These are phyloP conservation scores for Electrona antarctica DNA, from an alignment of 2,113 vertebrate species.

Conservation along the genomic window DNA sequence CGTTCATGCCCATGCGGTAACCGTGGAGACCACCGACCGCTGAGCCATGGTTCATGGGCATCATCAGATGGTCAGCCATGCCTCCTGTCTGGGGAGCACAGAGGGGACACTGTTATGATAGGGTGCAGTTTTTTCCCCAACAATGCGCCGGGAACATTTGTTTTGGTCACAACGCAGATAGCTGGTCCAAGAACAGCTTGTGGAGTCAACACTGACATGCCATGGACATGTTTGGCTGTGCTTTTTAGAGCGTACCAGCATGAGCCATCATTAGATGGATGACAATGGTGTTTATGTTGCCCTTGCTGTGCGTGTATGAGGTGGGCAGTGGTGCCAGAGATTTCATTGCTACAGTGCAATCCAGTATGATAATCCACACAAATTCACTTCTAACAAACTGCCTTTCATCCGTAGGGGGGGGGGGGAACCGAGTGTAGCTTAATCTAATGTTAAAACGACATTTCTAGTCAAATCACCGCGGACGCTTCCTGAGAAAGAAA, in stretches of 20 bases:
- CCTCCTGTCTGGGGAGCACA: slow-evolving; percentile 61
- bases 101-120: slow-evolving; percentile 44
- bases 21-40: slow-evolving; percentile 82
- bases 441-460: slow-evolving; percentile 20
- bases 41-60: slow-evolving; percentile 88
- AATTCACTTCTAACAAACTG: slow-evolving; percentile 4
- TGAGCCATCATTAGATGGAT: neutral
- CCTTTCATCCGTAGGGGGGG: slow-evolving; percentile 5
- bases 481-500: slow-evolving; percentile 40
- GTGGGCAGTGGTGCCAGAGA: neutral
- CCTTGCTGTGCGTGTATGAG: neutral
- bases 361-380: neutral
- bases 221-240: neutral
- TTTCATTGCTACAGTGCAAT: slow-evolving; percentile 12
- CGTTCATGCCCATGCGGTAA: slow-evolving; percentile 87
- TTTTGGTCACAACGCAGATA: slow-evolving; percentile 1
- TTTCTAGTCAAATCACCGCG: slow-evolving; percentile 30
- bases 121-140: slow-evolving; percentile 1
- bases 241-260: neutral
- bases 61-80: slow-evolving; percentile 96
- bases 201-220: neutral
- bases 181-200: neutral
- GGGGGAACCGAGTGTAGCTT: neutral
- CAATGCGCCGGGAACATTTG: slow-evolving; percentile 19
- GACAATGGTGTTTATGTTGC: neutral